A percentile compares a stretch with the other conserved stretches of the same genome.
Conservation (phyloP, 2,113 vertebrate genomes). For the Xiphorhynchus elegans region DNA sequence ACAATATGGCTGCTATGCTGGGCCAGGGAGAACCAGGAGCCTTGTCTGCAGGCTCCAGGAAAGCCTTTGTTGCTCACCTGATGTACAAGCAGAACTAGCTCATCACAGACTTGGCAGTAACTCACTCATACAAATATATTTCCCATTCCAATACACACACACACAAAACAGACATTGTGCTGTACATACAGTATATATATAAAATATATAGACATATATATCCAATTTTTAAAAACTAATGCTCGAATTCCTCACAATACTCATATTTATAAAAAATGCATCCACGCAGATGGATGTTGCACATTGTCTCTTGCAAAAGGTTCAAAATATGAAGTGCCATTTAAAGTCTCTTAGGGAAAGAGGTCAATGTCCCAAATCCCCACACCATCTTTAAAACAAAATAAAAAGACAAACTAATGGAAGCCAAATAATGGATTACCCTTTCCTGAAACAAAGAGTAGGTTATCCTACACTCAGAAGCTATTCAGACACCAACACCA, state of each 20-base stretch:
- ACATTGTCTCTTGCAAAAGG: not conserved
- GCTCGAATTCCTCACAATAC: not conserved
- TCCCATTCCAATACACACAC: not conserved
- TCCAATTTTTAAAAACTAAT: not conserved
- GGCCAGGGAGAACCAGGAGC: not conserved
- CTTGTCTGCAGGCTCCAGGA: not conserved
- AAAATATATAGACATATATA: not conserved
- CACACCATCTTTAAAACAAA: not conserved
- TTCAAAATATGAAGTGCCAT: not conserved
- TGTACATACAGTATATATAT: not conserved
- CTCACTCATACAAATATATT: not conserved
- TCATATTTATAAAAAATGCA: not conserved
- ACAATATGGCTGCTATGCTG: not conserved
- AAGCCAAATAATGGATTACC: not conserved
- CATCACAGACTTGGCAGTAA: not conserved
- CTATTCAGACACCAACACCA: not conserved
- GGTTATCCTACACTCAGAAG: not conserved
- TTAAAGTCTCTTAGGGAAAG: not conserved
- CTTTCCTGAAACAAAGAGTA: not conserved
- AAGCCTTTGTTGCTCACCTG: not conserved
- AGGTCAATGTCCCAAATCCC: not conserved
- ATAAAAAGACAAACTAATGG: not conserved
- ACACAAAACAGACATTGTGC: not conserved
- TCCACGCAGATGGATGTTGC: not conserved
- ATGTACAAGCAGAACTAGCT: not conserved